These are phyloP conservation scores for Holcopasites calliopsidis DNA, from an alignment of 1,140 invertebrate species.

Conservation along the genomic window DNA sequence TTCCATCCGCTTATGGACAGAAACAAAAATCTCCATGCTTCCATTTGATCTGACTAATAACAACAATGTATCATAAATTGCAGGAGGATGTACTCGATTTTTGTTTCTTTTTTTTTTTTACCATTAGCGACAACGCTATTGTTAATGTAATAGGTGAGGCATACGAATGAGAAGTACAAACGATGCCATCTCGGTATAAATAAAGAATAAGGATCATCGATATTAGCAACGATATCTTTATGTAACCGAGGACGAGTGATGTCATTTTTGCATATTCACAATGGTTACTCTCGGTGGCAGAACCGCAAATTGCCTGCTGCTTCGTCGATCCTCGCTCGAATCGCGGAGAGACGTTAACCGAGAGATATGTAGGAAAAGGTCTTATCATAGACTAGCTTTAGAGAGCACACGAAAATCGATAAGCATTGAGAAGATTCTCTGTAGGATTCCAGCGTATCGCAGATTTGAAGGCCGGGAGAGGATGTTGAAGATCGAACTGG, in stretches of 20 bases:
- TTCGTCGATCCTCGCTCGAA: slow-evolving; percentile 10
- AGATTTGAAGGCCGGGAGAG: not conserved
- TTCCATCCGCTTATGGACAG: slow-evolving; percentile 18
- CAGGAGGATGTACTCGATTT: not conserved
- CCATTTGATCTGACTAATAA: not conserved
- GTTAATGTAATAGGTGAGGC: not conserved
- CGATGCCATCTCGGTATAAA: not conserved
- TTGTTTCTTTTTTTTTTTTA: not conserved
- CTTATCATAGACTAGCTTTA: too few relatives aligned
- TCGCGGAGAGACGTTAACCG: not conserved
- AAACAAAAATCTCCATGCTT: slow-evolving; percentile 4
- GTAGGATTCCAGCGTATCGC: not conserved
- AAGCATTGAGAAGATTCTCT: too few relatives aligned
- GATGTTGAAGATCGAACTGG: slow-evolving; percentile 2
- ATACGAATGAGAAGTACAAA: not conserved
- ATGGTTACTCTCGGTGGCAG: slow-evolving; percentile 21
- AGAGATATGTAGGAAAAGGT: too few relatives aligned
- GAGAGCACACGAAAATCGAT: not conserved
- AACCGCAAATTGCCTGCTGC: not conserved
- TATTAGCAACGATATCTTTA: slow-evolving; percentile 64
- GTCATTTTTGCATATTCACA: slow-evolving; percentile 66
- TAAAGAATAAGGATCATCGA: slow-evolving; percentile 48
- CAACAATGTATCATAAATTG: not conserved
- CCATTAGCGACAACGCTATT: not conserved
- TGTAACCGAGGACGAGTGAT: slow-evolving; percentile 74